Base-by-base conservation (phyloP, 2,888 invertebrate genomes). In the Steinernema hermaphroditum region DNA sequence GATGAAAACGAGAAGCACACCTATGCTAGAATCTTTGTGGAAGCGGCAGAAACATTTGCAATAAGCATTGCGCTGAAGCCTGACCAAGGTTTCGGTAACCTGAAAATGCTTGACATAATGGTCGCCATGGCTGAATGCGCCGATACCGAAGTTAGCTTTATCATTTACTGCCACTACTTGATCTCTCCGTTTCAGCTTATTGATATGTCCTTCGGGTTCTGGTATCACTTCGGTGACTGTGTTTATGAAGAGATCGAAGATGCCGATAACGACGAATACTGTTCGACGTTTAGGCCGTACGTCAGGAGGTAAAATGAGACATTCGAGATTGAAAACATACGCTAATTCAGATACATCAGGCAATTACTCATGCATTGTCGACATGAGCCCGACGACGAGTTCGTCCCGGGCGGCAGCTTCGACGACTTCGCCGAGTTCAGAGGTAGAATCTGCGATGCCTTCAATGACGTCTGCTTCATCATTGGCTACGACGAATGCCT, bases 391-490 rank as follows among this genome's bases (percentile, higher is more conserved):
- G 97, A 97, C 87, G 92, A 90, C 89, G 90, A 94, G 73, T 92
- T 93, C 24, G 88, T 94, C 57, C n/a, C n/a, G n/a, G 91, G 93
- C 0, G 92, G 93, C 76, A 92, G 93, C 73, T 91, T 91, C 0
- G 93, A 93, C 84, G 89, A 89, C 71, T 94, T 96, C 90, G 90
- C 90, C 73, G 92, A 92, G 80, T 93, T 93, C 88, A 91, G 98
- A 77, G 92, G 68, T 32, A 78, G 80, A 71, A 77, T 78, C 1
- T 46, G 93, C 41, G 96, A 97, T 87, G 89, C 97, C 73, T 93
- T 97, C 77, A 94, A 95, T 87, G 97, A 98, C 87, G 93, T 97
- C 62, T 93, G 95, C 50, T 97, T 96, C 88, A 93, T 97, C 72
- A 93, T 96, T 76, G 95, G 96, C 0, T 94, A 95, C 37, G 92